Conservation (phyloP, 2,797 vertebrate genomes). For the Notoglanidium macrostoma region DNA sequence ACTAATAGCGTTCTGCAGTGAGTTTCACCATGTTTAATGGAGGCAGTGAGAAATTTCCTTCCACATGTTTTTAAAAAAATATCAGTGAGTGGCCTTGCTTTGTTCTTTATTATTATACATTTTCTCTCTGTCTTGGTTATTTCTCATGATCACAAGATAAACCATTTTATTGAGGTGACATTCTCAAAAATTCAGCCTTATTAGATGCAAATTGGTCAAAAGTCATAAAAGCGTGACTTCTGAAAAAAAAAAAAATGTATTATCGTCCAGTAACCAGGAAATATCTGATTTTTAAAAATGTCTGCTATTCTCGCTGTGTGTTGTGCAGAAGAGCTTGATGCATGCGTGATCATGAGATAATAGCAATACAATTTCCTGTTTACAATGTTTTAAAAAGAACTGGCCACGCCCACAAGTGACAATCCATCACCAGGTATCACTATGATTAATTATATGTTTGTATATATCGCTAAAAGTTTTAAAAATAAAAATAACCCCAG, state of each 20-base stretch:
- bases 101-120: neutral
- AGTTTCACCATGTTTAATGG: neutral
- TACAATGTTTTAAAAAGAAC: neutral
- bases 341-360: neutral
- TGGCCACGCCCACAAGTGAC: conserved; percentile 5
- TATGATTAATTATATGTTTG: neutral
- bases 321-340: neutral
- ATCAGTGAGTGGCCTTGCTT: neutral
- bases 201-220: neutral
- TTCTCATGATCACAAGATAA: neutral
- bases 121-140: neutral
- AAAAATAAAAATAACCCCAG: neutral
- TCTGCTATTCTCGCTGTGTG: neutral
- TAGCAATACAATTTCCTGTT: neutral
- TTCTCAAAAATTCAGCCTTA: neutral
- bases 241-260: neutral
- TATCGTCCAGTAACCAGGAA: neutral
- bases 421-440: neutral
- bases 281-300: neutral
- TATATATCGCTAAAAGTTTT: neutral
- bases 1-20: neutral
- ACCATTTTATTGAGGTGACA: neutral
- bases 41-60: neutral
- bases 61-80: neutral
- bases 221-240: too few species aligned